Conservation (phyloP, 2,797 vertebrate genomes). For the Crax fasciolata region DNA sequence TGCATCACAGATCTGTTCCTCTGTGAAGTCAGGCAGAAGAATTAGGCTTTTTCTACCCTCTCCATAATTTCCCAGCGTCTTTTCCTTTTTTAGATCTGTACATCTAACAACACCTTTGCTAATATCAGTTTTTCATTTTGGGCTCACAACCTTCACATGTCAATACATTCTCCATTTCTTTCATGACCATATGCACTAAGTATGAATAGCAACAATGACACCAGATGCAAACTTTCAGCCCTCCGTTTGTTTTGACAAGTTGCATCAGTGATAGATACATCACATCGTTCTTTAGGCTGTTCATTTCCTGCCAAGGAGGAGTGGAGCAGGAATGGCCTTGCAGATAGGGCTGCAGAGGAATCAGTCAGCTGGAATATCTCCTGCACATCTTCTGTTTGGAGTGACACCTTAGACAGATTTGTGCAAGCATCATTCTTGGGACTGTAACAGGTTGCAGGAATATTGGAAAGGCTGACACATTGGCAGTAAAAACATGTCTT, state of each 20-base stretch:
- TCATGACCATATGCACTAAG: not conserved
- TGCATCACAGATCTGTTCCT: slow-evolving; percentile 13
- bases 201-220: not conserved
- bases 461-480: not conserved
- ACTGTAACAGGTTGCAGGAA: not conserved
- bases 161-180: not conserved
- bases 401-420: not conserved
- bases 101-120: slow-evolving; percentile 14
- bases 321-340: not conserved
- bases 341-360: not conserved
- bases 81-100: slow-evolving; percentile 7
- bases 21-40: slow-evolving; percentile 48
- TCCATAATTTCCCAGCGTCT: slow-evolving; percentile 47
- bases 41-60: not conserved
- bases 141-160: rapidly evolving
- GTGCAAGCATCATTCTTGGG: not conserved
- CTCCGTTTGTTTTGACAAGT: not conserved
- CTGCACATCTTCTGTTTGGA: not conserved
- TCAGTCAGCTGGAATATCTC: not conserved
- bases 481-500: not conserved
- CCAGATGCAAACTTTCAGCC: slow-evolving; percentile 25
- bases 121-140: not conserved
- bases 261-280: not conserved
- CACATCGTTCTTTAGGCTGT: not conserved
- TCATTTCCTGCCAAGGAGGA: not conserved